Percentiles rank a stretch among this genome's conserved stretches.
Conservation (phyloP, 2,888 invertebrate species). For the Dasypolia templi region DNA sequence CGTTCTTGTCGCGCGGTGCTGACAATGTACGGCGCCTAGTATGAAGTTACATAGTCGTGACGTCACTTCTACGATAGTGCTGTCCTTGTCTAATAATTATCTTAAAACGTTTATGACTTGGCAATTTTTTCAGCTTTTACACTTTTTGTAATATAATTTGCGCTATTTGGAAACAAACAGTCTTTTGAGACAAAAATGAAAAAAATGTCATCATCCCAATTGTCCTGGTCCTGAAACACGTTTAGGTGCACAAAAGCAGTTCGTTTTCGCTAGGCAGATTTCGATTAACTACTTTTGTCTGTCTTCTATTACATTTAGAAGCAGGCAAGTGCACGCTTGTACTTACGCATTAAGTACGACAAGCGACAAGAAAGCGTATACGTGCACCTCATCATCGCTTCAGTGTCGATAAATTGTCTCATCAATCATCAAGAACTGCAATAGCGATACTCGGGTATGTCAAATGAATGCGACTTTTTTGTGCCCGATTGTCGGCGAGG, state of each 20-base stretch:
- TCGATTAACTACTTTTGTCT: constrained; percentile 14
- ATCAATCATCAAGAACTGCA: constrained; percentile 80
- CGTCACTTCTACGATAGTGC: too few species aligned
- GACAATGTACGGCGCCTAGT: too few species aligned
- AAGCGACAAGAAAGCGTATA: constrained; percentile 51
- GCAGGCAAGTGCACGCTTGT: constrained; percentile 18
- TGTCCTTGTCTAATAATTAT: too few species aligned
- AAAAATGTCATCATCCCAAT: too few species aligned
- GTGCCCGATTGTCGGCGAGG: constrained; percentile 69
- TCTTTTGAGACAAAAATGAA: too few species aligned
- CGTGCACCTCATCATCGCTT: constrained; percentile 55
- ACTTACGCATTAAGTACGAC: constrained; percentile 43
- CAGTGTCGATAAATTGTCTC: constrained; percentile 71
- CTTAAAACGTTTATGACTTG: too few species aligned
- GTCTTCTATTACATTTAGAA: constrained; percentile 30
- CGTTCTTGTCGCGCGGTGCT: too few species aligned
- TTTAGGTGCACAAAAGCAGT: constrained; percentile 1
- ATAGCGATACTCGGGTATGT: constrained; percentile 75
- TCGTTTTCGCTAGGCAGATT: constrained; percentile 7
- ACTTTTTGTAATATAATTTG: too few species aligned
- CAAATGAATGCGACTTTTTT: constrained; percentile 78
- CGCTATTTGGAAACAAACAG: too few species aligned
- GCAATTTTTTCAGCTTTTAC: too few species aligned
- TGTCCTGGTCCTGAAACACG: background rate
- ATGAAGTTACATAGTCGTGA: too few species aligned